phyloP scores from a whole-genome alignment of 2,888 invertebrate genomes.

The Amphipyra berbera region DNA sequence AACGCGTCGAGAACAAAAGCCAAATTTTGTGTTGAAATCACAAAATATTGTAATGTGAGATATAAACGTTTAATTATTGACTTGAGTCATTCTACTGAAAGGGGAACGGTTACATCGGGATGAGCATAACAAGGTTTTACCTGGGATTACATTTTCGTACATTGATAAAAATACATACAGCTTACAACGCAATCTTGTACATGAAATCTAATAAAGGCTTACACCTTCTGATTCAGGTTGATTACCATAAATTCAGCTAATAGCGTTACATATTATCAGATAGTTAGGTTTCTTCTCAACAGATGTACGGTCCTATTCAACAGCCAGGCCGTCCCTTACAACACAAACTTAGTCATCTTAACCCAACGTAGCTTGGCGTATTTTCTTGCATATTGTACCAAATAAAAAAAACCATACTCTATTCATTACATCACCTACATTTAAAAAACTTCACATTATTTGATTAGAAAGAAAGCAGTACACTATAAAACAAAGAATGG shows the following conservation, averaged over 20 bases:
- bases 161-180: background rate
- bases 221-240: no score
- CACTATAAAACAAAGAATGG: slow-evolving; percentile 59
- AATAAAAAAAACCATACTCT: background rate
- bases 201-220: no score
- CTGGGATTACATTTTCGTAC: slow-evolving; percentile 59
- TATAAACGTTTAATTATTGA: slow-evolving; percentile 75
- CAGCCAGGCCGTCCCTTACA: no score
- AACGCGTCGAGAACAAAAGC: slow-evolving; percentile 83
- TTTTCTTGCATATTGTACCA: no score
- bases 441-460: slow-evolving; percentile 21
- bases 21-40: slow-evolving; percentile 83
- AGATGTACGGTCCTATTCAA: no score
- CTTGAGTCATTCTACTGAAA: slow-evolving; percentile 74
- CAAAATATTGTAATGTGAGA: slow-evolving; percentile 81
- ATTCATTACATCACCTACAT: background rate
- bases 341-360: no score
- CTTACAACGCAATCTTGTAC: background rate
- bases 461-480: slow-evolving; percentile 52
- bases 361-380: no score
- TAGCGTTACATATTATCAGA: background rate
- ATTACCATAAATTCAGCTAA: no score
- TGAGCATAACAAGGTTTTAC: slow-evolving; percentile 49
- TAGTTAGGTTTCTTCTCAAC: no score
- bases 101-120: slow-evolving; percentile 62